A percentile compares a stretch with the other conserved stretches of the same genome.
Conservation (phyloP, 2,797 vertebrate genomes). For the Pseudocheirus occidentalis region DNA sequence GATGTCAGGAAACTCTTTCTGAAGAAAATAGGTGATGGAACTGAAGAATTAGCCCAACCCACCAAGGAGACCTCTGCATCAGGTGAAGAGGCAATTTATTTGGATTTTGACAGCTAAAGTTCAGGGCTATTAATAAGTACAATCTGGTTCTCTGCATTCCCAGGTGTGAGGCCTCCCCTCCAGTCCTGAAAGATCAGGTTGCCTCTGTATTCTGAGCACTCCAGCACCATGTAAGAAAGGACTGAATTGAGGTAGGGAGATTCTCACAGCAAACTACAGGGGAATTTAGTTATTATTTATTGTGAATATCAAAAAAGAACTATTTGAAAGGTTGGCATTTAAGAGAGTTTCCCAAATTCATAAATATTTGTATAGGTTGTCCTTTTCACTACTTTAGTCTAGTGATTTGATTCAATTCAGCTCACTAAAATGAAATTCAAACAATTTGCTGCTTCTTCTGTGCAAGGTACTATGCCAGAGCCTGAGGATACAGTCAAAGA, state of each 20-base stretch:
- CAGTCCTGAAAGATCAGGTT: slow-evolving; percentile 1
- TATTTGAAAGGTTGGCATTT: not conserved
- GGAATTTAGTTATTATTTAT: not conserved
- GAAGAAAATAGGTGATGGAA: not conserved
- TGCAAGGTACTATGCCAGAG: not conserved
- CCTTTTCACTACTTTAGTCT: not conserved
- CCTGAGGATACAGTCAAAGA: not conserved
- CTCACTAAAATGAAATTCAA: not conserved
- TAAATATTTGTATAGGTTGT: not conserved
- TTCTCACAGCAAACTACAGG: not conserved
- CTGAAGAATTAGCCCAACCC: not conserved
- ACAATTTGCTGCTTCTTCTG: not conserved
- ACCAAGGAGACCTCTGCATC: not conserved
- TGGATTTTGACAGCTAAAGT: not conserved
- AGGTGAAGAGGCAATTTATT: not conserved
- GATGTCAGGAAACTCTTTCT: not conserved
- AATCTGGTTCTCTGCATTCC: not conserved
- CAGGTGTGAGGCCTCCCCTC: not conserved
- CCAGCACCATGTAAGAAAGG: not conserved
- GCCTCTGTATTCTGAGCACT: not conserved
- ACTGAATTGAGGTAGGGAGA: not conserved
- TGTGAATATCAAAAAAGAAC: not conserved
- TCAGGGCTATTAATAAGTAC: not conserved
- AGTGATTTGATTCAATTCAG: not conserved
- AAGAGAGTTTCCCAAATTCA: not conserved